These are phyloP conservation scores for Latrodectus geometricus DNA, from an alignment of 1,140 invertebrate species.

Conservation along the genomic window DNA sequence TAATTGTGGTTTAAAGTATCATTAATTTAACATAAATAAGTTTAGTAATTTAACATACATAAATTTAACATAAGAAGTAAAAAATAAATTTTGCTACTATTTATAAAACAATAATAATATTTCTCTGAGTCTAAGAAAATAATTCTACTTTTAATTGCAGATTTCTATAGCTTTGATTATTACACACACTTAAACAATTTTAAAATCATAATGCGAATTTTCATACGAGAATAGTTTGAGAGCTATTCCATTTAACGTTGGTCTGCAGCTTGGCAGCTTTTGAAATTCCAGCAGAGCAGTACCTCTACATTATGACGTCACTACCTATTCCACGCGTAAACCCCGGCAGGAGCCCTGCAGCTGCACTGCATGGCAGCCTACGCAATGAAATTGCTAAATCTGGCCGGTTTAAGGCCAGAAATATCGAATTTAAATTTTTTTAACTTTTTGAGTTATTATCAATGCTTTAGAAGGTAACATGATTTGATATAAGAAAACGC, in stretches of 20 bases:
- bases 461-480: too few species aligned
- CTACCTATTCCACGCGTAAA: background rate
- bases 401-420: background rate
- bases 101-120: background rate
- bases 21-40: too few species aligned
- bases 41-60: too few species aligned
- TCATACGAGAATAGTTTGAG: background rate
- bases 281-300: conserved; percentile 12
- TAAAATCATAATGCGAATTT: background rate
- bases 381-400: conserved; percentile 10
- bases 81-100: background rate
- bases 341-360: conserved; percentile 17
- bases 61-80: too few species aligned
- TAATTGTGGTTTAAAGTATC: too few species aligned
- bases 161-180: background rate
- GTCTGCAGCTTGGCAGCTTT: background rate
- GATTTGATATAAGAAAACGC: too few species aligned
- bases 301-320: conserved; percentile 45
- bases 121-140: background rate
- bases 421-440: background rate
- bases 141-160: too few species aligned
- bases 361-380: background rate
- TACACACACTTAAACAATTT: background rate
- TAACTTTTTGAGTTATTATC: background rate
- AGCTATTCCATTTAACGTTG: background rate